Percentiles rank a stretch among this genome's conserved stretches.
These are phyloP conservation scores for Diploscapter pachys DNA, from an alignment of 1,140 invertebrate genomes.

Conservation along the genomic window DNA sequence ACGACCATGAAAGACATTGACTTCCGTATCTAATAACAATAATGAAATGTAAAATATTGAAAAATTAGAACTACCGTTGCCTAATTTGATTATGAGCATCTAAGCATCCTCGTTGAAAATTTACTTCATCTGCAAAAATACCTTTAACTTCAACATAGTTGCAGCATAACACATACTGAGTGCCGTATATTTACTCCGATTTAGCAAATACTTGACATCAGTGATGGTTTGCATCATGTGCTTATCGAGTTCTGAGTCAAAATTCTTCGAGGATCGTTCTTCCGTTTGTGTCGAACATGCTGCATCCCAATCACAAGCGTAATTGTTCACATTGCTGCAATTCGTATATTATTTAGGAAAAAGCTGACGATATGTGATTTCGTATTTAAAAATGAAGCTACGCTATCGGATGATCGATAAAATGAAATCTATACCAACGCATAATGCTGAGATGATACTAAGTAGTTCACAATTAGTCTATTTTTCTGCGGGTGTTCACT, in stretches of 20 bases:
- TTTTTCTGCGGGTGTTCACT: no score
- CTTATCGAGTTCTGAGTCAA: conserved; percentile 51
- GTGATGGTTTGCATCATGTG: conserved; percentile 59
- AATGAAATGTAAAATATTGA: no score
- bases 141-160: conserved; percentile 12
- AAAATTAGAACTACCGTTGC: conserved; percentile 35
- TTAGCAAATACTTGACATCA: conserved; percentile 57
- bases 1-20: conserved; percentile 20
- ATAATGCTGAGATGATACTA: no score
- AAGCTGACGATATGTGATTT: no score
- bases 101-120: conserved; percentile 56
- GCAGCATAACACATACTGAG: conserved; percentile 44
- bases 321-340: conserved; percentile 26
- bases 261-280: conserved; percentile 25
- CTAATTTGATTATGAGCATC: conserved; percentile 56
- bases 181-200: conserved; percentile 56
- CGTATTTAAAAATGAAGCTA: no score
- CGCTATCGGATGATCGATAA: no score
- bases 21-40: conserved; percentile 15
- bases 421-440: no score
- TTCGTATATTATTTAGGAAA: not conserved
- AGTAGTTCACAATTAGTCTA: no score
- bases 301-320: conserved; percentile 26
- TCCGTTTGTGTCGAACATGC: conserved; percentile 26
- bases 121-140: conserved; percentile 41